Base-by-base conservation (phyloP, 2,797 vertebrate genomes). In the Siniperca undulata region DNA sequence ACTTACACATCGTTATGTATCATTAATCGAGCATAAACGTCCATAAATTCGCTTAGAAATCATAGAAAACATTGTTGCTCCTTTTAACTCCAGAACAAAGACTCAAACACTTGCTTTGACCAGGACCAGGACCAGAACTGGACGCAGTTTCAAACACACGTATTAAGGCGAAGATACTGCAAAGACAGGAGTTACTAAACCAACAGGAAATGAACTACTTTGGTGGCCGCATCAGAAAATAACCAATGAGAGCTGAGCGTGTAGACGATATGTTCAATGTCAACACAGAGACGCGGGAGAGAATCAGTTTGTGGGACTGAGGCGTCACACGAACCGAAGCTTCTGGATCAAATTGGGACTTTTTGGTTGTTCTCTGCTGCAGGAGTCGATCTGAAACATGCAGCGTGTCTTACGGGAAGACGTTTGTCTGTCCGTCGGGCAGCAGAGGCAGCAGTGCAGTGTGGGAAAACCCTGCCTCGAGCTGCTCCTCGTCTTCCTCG, bases 391-490 rank as follows among this genome's bases (percentile, higher is more conserved):
- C 48, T 50, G 48, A 50, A 20, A 20, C 48, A 20, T 7, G 48
- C 17, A 1, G 48, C 7, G 20, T 9, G 38, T 42, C n/a, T 7
- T 4, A 84, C 73, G 67, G 76, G 65, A 81, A 81, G 74, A 44
- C 17, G 7, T 0, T 19, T 20, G 48, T 2, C 48, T 20, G 19
- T 9, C 17, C 17, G 19, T 7, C 22, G 42, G 44, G 12, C 46
- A 34, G 68, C 61, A 74, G 79, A 34, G 7, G 30, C 82, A 69
- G 81, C 52, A 78, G 82, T 56, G 76, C 77, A 90, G 38, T 93
- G 93, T 95, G 95, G 95, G 95, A 94, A 95, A 90, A 42, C 24
- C 4, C 53, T 4, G 70, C 42, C 56, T 17, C 19, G 30, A 16
- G 68, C 52, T 10, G 48, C 64, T 76, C 44, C 72, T 84, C 81